Evolutionary conservation across 1,140 invertebrate species (phyloP).

Genomic region (Drosophila tropicalis): DNA sequence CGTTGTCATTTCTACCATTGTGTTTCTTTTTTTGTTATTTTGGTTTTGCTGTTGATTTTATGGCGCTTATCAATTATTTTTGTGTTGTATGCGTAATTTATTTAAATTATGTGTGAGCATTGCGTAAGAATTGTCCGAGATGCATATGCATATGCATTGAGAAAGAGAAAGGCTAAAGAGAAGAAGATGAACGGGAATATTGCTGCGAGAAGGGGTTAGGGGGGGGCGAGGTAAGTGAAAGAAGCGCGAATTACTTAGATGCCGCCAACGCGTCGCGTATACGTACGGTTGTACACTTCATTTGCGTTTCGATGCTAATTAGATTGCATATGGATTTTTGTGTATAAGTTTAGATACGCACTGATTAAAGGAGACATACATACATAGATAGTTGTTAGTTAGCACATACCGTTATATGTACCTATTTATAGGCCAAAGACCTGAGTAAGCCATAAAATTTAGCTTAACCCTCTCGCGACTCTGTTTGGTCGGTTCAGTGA

Average conservation of each 20-base stretch:
- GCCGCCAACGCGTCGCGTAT: constrained; percentile 21
- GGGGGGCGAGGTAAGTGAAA: background rate
- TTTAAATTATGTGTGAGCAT: constrained; percentile 63
- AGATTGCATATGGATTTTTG: constrained; percentile 51
- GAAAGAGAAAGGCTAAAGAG: constrained; percentile 27
- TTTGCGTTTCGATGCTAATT: constrained; percentile 63
- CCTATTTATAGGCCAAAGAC: constrained; percentile 14
- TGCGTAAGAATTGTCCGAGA: constrained; percentile 66
- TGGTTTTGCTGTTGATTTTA: constrained; percentile 36
- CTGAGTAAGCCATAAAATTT: constrained; percentile 1
- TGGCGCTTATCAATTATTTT: constrained; percentile 73
- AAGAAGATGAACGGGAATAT: background rate
- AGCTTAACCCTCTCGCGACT: background rate
- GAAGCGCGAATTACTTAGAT: constrained; percentile 10
- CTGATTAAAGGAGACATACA: constrained; percentile 34
- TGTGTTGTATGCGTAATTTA: constrained; percentile 59
- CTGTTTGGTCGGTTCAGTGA: background rate
- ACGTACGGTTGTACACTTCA: constrained; percentile 48
- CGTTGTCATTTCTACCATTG: constrained; percentile 23
- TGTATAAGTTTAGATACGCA: constrained; percentile 37
- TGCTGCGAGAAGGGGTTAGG: background rate
- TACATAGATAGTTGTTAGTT: constrained; percentile 3
- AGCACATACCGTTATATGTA: constrained; percentile 3
- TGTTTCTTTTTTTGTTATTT: constrained; percentile 10
- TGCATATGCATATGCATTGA: constrained; percentile 13